Conservation (phyloP, 2,888 invertebrate genomes). For the Fragum sueziense region DNA sequence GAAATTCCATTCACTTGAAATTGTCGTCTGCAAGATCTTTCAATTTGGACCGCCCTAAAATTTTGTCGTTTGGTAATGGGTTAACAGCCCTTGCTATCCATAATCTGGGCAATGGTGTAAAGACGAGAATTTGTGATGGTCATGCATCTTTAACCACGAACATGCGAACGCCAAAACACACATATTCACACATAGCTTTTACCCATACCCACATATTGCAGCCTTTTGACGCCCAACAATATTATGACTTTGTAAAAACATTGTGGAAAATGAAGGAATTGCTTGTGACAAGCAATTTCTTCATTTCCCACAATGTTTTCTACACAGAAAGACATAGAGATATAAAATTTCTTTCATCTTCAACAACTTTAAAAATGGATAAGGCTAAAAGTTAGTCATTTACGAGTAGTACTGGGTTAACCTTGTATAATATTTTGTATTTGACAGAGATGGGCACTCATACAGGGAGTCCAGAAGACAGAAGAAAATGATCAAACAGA, state of each 20-base stretch:
- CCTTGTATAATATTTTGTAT: background rate
- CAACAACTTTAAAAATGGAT: background rate
- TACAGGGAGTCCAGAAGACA: constrained; percentile 43
- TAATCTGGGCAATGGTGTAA: no score
- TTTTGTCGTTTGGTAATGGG: no score
- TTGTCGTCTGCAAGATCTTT: no score
- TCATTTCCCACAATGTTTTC: background rate
- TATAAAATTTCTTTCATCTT: background rate
- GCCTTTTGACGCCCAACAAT: no score
- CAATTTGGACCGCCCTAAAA: no score
- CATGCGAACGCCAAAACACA: no score
- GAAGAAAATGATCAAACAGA: constrained; percentile 59
- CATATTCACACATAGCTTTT: no score
- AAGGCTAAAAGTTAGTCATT: background rate
- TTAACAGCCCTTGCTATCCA: no score
- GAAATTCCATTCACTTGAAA: no score
- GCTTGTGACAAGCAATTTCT: background rate
- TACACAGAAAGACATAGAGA: no score
- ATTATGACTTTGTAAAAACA: background rate
- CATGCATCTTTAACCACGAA: no score
- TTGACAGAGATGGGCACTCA: constrained; percentile 60
- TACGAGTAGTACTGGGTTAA: background rate
- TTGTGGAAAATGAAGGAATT: constrained; percentile 4
- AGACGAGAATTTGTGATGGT: no score
- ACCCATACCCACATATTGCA: background rate